Conservation (phyloP, 1,140 invertebrate genomes). For the Planococcus citri region DNA sequence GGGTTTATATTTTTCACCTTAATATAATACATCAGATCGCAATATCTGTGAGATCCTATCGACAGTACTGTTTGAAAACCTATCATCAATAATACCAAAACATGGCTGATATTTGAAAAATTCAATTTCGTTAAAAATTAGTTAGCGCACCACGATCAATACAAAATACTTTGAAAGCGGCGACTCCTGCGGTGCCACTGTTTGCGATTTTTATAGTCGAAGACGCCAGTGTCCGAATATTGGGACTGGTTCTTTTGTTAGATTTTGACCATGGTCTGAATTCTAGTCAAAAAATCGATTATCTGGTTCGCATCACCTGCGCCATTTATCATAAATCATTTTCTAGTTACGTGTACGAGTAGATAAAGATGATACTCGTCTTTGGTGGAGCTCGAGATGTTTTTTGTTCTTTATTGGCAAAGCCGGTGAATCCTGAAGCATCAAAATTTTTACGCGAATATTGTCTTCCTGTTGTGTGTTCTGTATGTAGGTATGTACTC, state of each 20-base stretch:
- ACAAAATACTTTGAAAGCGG: background rate
- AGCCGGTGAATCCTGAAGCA: background rate
- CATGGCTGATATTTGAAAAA: background rate
- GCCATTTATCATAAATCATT: conserved; percentile 2
- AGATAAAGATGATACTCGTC: too few species aligned
- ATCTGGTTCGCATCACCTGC: background rate
- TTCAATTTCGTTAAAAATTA: background rate
- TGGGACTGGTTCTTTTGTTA: background rate
- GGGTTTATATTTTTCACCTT: too few species aligned
- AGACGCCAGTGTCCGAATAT: background rate
- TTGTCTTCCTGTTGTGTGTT: too few species aligned
- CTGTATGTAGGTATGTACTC: too few species aligned
- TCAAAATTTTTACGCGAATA: background rate
- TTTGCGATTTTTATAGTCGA: background rate
- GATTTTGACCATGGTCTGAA: background rate
- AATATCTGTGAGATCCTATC: too few species aligned
- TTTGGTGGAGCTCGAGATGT: too few species aligned
- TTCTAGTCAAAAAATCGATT: background rate
- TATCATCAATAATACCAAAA: too few species aligned
- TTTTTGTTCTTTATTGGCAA: background rate
- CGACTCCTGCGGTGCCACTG: background rate
- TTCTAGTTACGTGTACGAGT: background rate
- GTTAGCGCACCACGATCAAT: background rate
- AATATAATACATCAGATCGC: too few species aligned
- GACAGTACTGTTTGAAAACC: too few species aligned